Percentiles rank a stretch among this genome's conserved stretches.
Conservation (phyloP, 2,113 vertebrate species). For the Passer montanus region DNA sequence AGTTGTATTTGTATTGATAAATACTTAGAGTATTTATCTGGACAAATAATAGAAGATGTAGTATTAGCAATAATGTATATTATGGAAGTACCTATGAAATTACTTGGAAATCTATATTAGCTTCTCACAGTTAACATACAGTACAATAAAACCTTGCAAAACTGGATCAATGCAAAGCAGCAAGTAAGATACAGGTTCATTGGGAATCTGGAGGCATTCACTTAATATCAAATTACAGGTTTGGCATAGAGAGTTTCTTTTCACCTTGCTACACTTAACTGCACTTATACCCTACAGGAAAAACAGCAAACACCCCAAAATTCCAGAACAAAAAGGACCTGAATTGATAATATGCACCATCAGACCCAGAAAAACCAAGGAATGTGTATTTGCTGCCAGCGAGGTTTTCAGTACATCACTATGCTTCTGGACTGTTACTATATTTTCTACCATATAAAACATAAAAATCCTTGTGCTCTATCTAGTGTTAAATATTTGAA, state of each 20-base stretch:
- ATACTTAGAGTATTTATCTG: not conserved
- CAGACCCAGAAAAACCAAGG: slow-evolving; percentile 1
- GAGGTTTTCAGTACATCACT: not conserved
- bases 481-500: not conserved
- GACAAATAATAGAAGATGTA: not conserved
- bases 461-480: not conserved
- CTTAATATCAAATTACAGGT: not conserved
- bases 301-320: not conserved
- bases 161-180: slow-evolving; percentile 34
- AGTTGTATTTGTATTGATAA: not conserved
- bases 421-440: not conserved
- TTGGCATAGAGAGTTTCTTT: not conserved
- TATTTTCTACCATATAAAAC: not conserved
- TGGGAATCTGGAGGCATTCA: slow-evolving; percentile 36
- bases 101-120: not conserved
- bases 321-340: slow-evolving; percentile 9
- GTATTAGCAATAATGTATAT: not conserved
- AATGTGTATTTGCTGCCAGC: not conserved
- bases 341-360: not conserved
- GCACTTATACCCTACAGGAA: slow-evolving; percentile 15
- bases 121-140: slow-evolving; percentile 29
- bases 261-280: slow-evolving; percentile 11
- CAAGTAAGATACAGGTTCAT: not conserved
- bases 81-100: slow-evolving; percentile 34
- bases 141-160: slow-evolving; percentile 30